Conservation (phyloP, 2,888 invertebrate genomes). For the Cremastinae sp. region DNA sequence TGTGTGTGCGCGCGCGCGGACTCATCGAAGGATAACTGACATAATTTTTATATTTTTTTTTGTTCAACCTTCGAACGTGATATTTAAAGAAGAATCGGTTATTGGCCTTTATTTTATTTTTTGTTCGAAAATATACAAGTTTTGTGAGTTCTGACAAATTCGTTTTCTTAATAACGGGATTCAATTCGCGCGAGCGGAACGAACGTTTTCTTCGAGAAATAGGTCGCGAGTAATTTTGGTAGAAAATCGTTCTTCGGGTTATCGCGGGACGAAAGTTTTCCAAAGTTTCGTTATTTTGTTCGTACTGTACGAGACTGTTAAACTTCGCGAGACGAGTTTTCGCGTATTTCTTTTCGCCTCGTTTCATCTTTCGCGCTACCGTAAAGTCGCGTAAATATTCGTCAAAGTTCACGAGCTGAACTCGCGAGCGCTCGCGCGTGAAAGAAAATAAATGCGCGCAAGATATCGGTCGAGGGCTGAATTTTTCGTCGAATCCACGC, state of each 20-base stretch:
- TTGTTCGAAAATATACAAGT: too few relatives aligned
- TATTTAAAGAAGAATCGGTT: too few relatives aligned
- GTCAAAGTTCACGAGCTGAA: conserved; percentile 4
- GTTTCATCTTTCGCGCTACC: background rate
- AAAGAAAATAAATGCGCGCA: background rate
- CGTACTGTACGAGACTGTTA: background rate
- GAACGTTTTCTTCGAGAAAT: too few relatives aligned
- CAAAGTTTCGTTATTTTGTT: conserved; percentile 1
- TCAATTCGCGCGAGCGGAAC: too few relatives aligned
- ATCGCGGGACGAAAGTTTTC: too few relatives aligned
- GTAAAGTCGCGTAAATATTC: conserved; percentile 21
- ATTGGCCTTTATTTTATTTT: too few relatives aligned
- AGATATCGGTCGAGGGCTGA: conserved; percentile 14
- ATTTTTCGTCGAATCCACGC: conserved; percentile 34
- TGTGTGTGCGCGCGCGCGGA: conserved; percentile 58
- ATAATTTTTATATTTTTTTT: too few relatives aligned
- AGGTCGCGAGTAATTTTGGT: too few relatives aligned
- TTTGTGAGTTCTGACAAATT: too few relatives aligned
- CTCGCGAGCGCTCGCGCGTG: conserved; percentile 2
- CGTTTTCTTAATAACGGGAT: too few relatives aligned
- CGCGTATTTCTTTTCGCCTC: background rate
- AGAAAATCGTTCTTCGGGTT: background rate
- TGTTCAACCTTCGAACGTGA: too few relatives aligned
- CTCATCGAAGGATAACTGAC: conserved; percentile 34
- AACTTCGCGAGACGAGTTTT: background rate